Evolutionary conservation across 2,113 vertebrate genomes (phyloP), one percentile per base, ranked within the genome.

Genomic region (Heterochromis multidens): DNA sequence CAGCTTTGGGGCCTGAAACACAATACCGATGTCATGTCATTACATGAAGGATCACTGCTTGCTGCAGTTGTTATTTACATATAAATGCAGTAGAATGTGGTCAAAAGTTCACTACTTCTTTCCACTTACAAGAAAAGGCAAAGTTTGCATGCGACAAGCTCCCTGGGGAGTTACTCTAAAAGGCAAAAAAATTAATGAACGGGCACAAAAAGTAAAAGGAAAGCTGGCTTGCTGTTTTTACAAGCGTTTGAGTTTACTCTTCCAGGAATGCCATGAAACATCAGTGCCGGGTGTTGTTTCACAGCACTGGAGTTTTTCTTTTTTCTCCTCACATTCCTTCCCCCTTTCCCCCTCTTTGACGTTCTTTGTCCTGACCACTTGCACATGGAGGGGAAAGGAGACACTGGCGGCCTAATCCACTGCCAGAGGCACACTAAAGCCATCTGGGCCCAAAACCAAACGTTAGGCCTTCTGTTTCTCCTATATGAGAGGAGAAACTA

Each of bases 311-410:
- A 5, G 19, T 60, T 74, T 79, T 79, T 76, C 59, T 25, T 33
- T 57, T 25, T 33, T 77, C 54, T 21, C 35, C 29, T 82, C 31
- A 11, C 92, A 93, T 93, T 93, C 92, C 91, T 94, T 90, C 84
- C 78, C 87, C 86, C 83, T 78, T 88, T 84, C 61, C 77, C 87
- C 80, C 83, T 84, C 89, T 92, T 94, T 94, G 94, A 94, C 91
- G 89, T 88, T 94, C 93, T 95, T 95, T 95, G 94, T 95, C 91
- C 92, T 93, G 93, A 94, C 93, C 91, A 89, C 93, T 95, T 84
- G 93, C 93, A 94, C 93, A 95, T 93, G 93, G 87, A 89, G 91
- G 82, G 79, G 88, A 92, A 93, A 94, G 91, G 92, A 94, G 94
- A 94, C 93, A 93, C 94, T 94, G 87, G 89, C 76, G 46, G 90